These are phyloP conservation scores for Rhodeus uyekii DNA, from an alignment of 2,797 vertebrate species.

Conservation along the genomic window DNA sequence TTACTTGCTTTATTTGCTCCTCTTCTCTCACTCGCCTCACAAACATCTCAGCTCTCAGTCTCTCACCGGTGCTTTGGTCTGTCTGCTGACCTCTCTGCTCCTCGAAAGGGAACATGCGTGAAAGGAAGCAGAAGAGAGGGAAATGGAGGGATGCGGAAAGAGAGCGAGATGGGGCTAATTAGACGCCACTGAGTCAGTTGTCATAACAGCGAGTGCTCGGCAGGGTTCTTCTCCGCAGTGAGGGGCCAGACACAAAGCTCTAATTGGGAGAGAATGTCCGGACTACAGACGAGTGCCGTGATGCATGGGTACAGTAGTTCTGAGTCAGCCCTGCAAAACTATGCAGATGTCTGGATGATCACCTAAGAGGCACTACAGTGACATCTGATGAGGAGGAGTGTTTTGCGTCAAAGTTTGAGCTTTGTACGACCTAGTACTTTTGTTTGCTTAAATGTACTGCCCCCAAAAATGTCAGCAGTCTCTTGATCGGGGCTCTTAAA, in stretches of 20 bases:
- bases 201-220: conserved; percentile 34
- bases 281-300: conserved; percentile 15
- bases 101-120: neutral
- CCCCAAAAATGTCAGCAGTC: conserved; percentile 67
- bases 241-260: conserved; percentile 43
- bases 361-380: neutral
- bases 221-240: conserved; percentile 22
- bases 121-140: conserved; percentile 12
- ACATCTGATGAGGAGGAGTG: neutral
- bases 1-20: conserved; percentile 2
- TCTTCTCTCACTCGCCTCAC: conserved; percentile 2
- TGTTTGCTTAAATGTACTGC: neutral
- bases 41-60: conserved; percentile 19
- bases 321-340: conserved; percentile 34
- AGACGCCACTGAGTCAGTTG: conserved; percentile 37
- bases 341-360: conserved; percentile 15
- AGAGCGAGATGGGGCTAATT: conserved; percentile 42
- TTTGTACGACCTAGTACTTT: neutral
- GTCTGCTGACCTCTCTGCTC: conserved; percentile 31
- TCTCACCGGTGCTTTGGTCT: neutral
- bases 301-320: conserved; percentile 17
- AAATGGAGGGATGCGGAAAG: conserved; percentile 20
- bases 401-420: neutral
- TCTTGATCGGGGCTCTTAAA: conserved; percentile 68
- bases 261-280: conserved; percentile 42